These are phyloP conservation scores for Pelobates cultripes DNA, from an alignment of 2,797 vertebrate species.

Conservation along the genomic window DNA sequence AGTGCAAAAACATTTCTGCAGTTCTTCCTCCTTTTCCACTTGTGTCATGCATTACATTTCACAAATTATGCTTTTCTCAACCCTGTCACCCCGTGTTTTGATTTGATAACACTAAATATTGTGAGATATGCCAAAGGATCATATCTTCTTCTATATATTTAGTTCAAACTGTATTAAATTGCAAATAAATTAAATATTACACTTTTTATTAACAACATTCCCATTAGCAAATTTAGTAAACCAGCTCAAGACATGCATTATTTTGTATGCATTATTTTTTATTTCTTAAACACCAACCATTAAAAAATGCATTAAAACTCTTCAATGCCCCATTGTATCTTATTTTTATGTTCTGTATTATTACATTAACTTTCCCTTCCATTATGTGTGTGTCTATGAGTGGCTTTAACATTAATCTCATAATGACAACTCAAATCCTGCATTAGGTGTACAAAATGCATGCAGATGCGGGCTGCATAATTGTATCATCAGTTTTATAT, in stretches of 20 bases:
- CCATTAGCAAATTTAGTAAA: neutral
- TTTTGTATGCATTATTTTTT: neutral
- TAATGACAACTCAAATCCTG: neutral
- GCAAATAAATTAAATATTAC: conserved; percentile 26
- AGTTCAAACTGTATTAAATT: conserved; percentile 11
- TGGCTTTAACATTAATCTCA: neutral
- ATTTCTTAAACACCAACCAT: neutral
- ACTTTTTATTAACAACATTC: neutral
- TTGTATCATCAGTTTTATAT: conserved; percentile 9
- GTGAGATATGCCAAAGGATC: too few relatives aligned
- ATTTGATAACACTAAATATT: too few relatives aligned
- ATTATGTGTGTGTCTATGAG: neutral
- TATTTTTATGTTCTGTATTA: neutral
- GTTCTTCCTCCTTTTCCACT: too few relatives aligned
- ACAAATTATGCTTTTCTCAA: too few relatives aligned
- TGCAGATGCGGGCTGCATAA: conserved; percentile 16
- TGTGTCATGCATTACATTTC: too few relatives aligned
- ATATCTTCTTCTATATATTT: too few relatives aligned
- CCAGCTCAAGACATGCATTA: neutral
- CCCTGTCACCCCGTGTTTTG: too few relatives aligned
- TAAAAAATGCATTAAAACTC: neutral
- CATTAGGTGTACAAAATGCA: neutral
- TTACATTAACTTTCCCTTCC: neutral
- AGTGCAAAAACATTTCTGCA: too few relatives aligned
- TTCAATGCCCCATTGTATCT: neutral